Conservation (phyloP, 2,113 vertebrate genomes). For the Zosterops lateralis region DNA sequence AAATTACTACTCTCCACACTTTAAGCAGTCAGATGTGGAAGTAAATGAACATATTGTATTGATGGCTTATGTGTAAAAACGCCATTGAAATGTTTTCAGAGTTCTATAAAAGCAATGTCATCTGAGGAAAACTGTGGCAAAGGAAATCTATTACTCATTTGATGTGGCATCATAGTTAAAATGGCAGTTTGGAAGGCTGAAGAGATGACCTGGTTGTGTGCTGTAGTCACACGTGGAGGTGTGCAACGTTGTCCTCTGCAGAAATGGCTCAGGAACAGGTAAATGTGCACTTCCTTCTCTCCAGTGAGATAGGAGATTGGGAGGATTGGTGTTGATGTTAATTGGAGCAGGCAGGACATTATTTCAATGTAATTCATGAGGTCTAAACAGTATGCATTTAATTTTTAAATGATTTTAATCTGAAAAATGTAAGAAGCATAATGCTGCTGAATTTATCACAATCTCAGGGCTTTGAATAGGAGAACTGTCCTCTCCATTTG, state of each 20-base stretch:
- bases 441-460: neutral
- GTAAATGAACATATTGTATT: neutral
- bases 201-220: neutral
- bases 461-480: neutral
- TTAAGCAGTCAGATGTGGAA: neutral
- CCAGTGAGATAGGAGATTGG: neutral
- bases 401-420: neutral
- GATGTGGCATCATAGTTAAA: neutral
- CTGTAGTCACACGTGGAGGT: neutral
- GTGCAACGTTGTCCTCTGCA: rapidly evolving
- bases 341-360: neutral
- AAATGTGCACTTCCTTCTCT: neutral
- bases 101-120: neutral
- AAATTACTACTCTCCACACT: neutral
- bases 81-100: neutral
- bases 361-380: neutral
- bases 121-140: conserved; percentile 22
- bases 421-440: neutral
- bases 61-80: conserved; percentile 17
- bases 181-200: neutral
- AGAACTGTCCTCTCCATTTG: neutral
- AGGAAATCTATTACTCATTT: neutral
- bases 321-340: neutral
- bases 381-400: neutral
- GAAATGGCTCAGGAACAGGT: neutral